Conservation (phyloP, 2,888 invertebrate species). For the Abscondita cerata region DNA sequence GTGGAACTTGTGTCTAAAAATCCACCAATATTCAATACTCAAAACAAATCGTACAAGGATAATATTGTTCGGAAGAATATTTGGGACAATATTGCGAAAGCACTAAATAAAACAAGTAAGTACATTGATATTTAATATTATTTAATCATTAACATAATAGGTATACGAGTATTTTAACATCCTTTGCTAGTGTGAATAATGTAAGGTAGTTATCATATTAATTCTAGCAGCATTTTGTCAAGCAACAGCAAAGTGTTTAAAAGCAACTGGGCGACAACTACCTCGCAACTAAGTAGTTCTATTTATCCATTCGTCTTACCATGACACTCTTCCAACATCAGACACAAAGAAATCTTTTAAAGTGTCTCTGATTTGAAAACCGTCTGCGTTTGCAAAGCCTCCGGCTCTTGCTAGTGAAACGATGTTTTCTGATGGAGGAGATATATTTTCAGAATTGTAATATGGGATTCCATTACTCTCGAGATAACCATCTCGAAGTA, state of each 20-base stretch:
- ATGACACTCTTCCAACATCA: not conserved
- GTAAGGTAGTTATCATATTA: too few species aligned
- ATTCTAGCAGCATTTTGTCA: too few species aligned
- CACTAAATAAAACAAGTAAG: not conserved
- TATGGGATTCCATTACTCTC: not conserved
- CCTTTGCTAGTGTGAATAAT: too few species aligned
- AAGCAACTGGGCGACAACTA: not conserved
- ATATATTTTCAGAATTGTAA: not conserved
- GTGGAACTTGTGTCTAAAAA: not conserved
- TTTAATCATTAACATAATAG: too few species aligned
- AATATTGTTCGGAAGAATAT: not conserved
- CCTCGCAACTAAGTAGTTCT: not conserved
- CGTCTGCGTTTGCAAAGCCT: not conserved
- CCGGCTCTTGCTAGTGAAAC: not conserved
- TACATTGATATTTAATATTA: not conserved
- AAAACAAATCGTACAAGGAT: not conserved
- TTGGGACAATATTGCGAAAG: too few species aligned
- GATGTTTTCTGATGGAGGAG: not conserved
- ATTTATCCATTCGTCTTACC: not conserved
- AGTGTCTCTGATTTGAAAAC: not conserved
- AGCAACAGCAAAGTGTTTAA: not conserved
- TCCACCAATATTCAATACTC: not conserved
- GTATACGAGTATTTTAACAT: too few species aligned
- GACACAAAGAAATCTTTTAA: not conserved
- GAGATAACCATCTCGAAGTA: not conserved